phyloP scores from a whole-genome alignment of 2,113 vertebrate genomes.

The Sardina pilchardus region DNA sequence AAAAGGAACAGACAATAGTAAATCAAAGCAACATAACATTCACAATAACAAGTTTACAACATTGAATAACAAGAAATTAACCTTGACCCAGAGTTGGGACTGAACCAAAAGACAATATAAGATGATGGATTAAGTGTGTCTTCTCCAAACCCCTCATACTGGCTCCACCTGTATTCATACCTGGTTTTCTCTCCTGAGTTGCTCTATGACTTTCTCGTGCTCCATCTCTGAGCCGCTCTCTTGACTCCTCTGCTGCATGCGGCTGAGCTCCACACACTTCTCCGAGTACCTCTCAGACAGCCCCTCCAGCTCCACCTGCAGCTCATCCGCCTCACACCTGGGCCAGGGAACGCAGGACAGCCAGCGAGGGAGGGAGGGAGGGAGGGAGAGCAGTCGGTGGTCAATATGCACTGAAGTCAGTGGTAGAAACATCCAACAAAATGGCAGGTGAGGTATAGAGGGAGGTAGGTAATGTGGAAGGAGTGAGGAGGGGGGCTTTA shows the following conservation, averaged over 20 bases:
- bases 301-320: constrained; percentile 83
- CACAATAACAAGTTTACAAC: no score
- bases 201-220: constrained; percentile 81
- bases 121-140: not conserved
- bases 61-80: no score
- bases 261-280: constrained; percentile 84
- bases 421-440: not conserved
- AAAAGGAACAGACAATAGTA: no score
- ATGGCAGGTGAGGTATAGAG: not conserved
- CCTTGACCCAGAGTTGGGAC: no score
- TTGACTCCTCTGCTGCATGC: constrained; percentile 72
- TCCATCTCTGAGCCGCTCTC: constrained; percentile 72
- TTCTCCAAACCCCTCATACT: not conserved
- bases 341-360: not conserved
- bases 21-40: no score
- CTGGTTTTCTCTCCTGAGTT: constrained; percentile 89
- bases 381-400: not conserved
- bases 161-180: constrained; percentile 53
- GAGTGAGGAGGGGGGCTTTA: no score
- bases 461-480: not conserved
- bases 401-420: not conserved
- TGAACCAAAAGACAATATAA: no score
- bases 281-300: constrained; percentile 86
- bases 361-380: not conserved
- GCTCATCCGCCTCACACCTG: constrained; percentile 75